These are phyloP conservation scores for Yponomeuta evonymella DNA, from an alignment of 2,888 invertebrate genomes.

Conservation along the genomic window DNA sequence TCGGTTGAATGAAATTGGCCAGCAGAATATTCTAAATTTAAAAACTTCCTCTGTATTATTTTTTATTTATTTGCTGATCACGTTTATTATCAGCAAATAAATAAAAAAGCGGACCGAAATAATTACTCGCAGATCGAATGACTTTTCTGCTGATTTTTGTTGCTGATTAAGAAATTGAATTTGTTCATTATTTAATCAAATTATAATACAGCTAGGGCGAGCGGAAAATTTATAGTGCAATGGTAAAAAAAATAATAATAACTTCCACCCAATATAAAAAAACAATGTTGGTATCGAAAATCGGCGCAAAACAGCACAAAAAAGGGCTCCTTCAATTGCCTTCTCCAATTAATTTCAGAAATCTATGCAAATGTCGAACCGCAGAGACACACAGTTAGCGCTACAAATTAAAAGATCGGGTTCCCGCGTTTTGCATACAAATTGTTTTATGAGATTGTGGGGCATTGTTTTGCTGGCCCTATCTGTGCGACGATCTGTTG, in stretches of 20 bases:
- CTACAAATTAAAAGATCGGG: slow-evolving; percentile 51
- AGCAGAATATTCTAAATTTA: too few relatives aligned
- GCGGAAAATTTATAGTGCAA: too few relatives aligned
- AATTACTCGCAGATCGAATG: too few relatives aligned
- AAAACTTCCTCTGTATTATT: too few relatives aligned
- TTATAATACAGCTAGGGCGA: too few relatives aligned
- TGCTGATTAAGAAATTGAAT: too few relatives aligned
- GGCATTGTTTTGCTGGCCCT: slow-evolving; percentile 46
- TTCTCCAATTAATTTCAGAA: background rate
- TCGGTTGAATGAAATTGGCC: too few relatives aligned
- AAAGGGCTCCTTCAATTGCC: background rate
- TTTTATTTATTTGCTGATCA: too few relatives aligned
- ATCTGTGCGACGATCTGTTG: slow-evolving; percentile 29
- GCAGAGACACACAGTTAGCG: slow-evolving; percentile 40
- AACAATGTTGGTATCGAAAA: background rate
- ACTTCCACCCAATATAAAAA: background rate
- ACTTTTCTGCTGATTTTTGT: too few relatives aligned
- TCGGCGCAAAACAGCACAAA: background rate
- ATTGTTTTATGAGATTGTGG: slow-evolving; percentile 55
- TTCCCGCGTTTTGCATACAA: slow-evolving; percentile 65
- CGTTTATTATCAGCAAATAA: too few relatives aligned
- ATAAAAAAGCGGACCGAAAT: too few relatives aligned
- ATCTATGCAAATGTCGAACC: slow-evolving; percentile 37
- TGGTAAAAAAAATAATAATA: background rate
- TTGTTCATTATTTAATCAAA: too few relatives aligned